Evolutionary conservation across 2,797 vertebrate genomes (phyloP).

Genomic region (Avahi laniger): DNA sequence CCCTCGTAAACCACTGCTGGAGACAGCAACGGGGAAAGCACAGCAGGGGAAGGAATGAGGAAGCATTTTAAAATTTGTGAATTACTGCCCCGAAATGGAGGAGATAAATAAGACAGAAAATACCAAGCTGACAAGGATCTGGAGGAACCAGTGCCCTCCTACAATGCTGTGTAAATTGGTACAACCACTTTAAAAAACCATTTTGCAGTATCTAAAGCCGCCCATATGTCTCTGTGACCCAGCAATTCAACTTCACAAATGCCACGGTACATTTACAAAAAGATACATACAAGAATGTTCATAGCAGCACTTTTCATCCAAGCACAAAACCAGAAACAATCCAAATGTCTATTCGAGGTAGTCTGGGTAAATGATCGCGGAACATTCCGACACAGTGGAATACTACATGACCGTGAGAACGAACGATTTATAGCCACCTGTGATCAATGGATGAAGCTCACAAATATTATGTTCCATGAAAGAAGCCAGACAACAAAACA

Average conservation of each 20-base stretch:
- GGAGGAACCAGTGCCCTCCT: neutral
- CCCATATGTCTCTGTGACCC: neutral
- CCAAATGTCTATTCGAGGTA: neutral
- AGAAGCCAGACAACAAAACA: neutral
- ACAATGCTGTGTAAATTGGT: neutral
- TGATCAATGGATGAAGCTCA: neutral
- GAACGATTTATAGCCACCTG: fast-evolving
- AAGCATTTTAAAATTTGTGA: neutral
- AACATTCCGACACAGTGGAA: too few species aligned
- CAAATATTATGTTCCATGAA: neutral
- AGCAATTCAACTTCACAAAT: neutral
- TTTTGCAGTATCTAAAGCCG: neutral
- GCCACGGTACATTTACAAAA: neutral
- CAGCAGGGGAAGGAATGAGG: neutral
- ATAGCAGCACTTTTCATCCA: neutral
- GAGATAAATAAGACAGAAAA: neutral
- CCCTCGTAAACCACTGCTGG: too few species aligned
- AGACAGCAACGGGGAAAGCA: too few species aligned
- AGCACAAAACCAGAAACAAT: neutral
- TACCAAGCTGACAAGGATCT: neutral
- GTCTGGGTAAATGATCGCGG: neutral
- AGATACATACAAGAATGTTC: neutral
- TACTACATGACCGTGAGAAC: neutral
- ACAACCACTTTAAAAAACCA: neutral
- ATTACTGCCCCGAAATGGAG: neutral